Percentiles rank a stretch among this genome's conserved stretches.
These are phyloP conservation scores for Polydrusus tereticollis DNA, from an alignment of 2,888 invertebrate species.

Conservation along the genomic window DNA sequence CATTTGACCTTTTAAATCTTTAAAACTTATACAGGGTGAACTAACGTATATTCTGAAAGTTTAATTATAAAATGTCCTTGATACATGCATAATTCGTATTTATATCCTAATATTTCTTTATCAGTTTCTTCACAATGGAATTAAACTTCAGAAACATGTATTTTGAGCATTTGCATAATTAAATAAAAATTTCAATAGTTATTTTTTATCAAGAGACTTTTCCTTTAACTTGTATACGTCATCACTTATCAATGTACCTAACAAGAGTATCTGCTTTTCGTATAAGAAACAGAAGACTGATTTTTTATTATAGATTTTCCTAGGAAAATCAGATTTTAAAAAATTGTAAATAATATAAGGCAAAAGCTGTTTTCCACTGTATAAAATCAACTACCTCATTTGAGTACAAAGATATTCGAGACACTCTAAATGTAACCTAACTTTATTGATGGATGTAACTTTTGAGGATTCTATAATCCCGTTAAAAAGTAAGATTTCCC, in stretches of 20 bases:
- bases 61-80: not conserved
- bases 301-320: conserved; percentile 49
- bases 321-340: conserved; percentile 43
- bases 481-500: conserved; percentile 42
- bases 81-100: no score
- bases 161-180: not conserved
- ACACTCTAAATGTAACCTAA: conserved; percentile 40
- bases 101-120: no score
- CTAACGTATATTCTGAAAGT: not conserved
- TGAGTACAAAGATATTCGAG: conserved; percentile 46
- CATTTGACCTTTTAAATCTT: not conserved
- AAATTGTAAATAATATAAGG: conserved; percentile 40
- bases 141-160: not conserved
- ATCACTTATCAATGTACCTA: conserved; percentile 40
- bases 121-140: no score
- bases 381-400: conserved; percentile 48
- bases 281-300: conserved; percentile 47
- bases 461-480: conserved; percentile 52
- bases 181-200: not conserved
- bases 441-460: conserved; percentile 51
- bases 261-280: conserved; percentile 27
- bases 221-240: conserved; percentile 41
- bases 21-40: conserved; percentile 60
- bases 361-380: conserved; percentile 38
- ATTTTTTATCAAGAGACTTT: conserved; percentile 1